phyloP scores from a whole-genome alignment of 2,888 invertebrate species.

The Drosophila tanythrix region DNA sequence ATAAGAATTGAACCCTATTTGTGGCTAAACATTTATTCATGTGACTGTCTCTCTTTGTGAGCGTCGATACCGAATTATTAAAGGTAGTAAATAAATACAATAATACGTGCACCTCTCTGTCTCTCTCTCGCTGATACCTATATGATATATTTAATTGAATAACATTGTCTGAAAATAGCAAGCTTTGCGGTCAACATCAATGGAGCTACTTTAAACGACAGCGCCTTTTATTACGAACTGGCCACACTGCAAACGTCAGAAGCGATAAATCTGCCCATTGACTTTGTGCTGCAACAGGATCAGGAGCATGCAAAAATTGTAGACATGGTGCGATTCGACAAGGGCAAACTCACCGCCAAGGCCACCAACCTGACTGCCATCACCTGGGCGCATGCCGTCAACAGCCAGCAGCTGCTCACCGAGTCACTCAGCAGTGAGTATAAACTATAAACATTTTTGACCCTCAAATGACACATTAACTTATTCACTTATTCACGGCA shows the following conservation, averaged over 20 bases:
- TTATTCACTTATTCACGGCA: not conserved
- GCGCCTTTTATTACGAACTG: conserved; percentile 47
- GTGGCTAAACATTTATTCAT: conserved; percentile 45
- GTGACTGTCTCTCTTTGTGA: conserved; percentile 39
- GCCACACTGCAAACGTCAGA: not conserved
- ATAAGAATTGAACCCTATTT: conserved; percentile 34
- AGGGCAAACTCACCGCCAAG: conserved; percentile 37
- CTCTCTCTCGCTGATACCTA: conserved; percentile 1
- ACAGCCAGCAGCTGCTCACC: conserved; percentile 88
- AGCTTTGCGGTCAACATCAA: conserved; percentile 50
- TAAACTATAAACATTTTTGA: not conserved
- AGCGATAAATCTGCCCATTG: not conserved
- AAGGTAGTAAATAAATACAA: conserved; percentile 28
- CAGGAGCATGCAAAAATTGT: conserved; percentile 14
- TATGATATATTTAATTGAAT: conserved; percentile 12
- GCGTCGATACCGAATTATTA: conserved; percentile 8
- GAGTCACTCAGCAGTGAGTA: conserved; percentile 87
- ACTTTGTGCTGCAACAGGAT: conserved; percentile 26
- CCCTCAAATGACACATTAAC: not conserved
- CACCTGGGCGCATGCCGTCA: conserved; percentile 95
- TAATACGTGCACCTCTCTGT: not conserved
- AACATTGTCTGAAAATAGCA: conserved; percentile 30
- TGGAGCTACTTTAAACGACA: conserved; percentile 53
- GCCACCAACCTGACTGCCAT: conserved; percentile 88
- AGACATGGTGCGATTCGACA: conserved; percentile 45